These are phyloP conservation scores for Jaculus jaculus DNA, from an alignment of 2,113 vertebrate species.

Conservation along the genomic window DNA sequence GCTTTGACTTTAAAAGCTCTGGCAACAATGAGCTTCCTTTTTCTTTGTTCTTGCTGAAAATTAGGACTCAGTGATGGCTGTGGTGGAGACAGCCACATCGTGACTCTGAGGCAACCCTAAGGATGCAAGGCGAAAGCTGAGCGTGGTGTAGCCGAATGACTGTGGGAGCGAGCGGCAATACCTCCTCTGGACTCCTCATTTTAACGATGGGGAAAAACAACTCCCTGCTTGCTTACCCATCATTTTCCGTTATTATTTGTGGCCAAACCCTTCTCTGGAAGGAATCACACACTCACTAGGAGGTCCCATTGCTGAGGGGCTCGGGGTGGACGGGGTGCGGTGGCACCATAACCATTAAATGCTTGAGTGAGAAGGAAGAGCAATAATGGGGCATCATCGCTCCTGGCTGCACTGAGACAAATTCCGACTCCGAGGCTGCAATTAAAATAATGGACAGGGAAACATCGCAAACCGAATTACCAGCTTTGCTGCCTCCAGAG, in stretches of 20 bases:
- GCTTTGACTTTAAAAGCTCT: not conserved
- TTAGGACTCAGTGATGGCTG: not conserved
- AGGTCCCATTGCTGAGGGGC: not conserved
- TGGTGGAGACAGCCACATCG: not conserved
- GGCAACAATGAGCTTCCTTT: not conserved
- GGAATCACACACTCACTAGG: not conserved
- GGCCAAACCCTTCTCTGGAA: not conserved
- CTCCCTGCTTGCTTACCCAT: not conserved
- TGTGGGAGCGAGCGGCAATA: not conserved
- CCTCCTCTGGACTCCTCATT: not conserved
- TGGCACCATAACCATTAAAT: not conserved
- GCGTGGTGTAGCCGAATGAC: accelerated
- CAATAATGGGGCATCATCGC: constrained; percentile 26
- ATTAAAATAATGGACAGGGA: constrained; percentile 62
- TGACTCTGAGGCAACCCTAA: constrained; percentile 16
- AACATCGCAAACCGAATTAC: constrained; percentile 59
- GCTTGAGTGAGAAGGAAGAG: constrained; percentile 22
- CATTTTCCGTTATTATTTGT: not conserved
- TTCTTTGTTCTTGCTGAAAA: not conserved
- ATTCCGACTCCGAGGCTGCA: constrained; percentile 21
- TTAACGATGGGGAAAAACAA: not conserved
- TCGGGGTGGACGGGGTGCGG: not conserved
- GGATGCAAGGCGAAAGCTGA: not conserved
- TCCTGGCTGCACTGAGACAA: constrained; percentile 38
- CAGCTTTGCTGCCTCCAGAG: constrained; percentile 1